Evolutionary conservation across 2,888 invertebrate species (phyloP), one percentile per base, ranked within the genome.

Genomic region (Zelleria hepariella): DNA sequence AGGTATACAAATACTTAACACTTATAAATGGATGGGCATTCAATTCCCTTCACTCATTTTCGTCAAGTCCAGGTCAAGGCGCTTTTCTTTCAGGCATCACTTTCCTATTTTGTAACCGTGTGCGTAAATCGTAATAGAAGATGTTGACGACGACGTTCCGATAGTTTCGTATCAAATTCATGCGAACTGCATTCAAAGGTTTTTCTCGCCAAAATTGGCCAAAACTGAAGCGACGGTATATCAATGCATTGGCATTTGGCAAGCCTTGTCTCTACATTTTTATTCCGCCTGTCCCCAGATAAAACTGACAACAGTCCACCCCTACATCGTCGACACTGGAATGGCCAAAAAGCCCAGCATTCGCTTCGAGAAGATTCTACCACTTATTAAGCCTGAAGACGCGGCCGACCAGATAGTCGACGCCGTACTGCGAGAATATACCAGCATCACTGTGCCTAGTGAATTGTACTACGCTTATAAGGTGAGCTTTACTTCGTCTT

Each of bases 301-400:
- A 52, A 92, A 93, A 67, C 90, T 94, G 60, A 95, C 96, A 0
- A 92, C 92, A 1, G 91, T 96, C 55, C 95, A 90, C 71, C 96
- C 96, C 0, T 94, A 93, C 72, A 94, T 95, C 86, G 93, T 94
- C 4, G 91, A 94, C 68, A 95, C 94, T 1, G 94, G 94, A 10
- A 80, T 95, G 20, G 94, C 94, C 72, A 92, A 93, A 71, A 93
- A 91, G 61, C 94, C 94, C 0, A 90, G 86, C 64, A 91, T 92
- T 69, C 91, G 92, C 56, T 95, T 94, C 80, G 83, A 90, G 49
- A 81, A 67, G 0, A 66, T 91, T n/a, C 89, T 94, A 89, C 86
- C 89, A 63, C 68, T 93, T 48, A 86, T 94, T 26, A 75, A 90
- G 1, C 90, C 93, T 0, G 84, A 90, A 18, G 87, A 90, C 6